Evolutionary conservation across 2,888 invertebrate genomes (phyloP).

Genomic region (Arge pagana): DNA sequence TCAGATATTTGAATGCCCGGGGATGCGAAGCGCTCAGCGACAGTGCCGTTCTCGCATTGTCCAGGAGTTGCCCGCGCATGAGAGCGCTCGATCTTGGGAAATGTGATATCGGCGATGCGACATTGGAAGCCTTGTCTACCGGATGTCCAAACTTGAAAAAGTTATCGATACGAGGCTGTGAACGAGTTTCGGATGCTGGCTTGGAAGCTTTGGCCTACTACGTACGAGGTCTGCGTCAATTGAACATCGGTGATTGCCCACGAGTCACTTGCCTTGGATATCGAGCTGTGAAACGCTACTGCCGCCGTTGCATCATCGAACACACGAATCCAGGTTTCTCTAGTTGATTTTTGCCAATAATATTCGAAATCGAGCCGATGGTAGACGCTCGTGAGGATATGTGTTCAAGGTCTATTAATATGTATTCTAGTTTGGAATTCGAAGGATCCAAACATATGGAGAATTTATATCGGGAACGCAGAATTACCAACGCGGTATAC

Average conservation of each 20-base stretch:
- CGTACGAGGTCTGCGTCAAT: slow-evolving; percentile 85
- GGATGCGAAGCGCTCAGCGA: slow-evolving; percentile 95
- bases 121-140: slow-evolving; percentile 82
- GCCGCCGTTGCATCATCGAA: slow-evolving; percentile 90
- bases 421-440: too few relatives aligned
- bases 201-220: slow-evolving; percentile 87
- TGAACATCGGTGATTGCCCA: slow-evolving; percentile 92
- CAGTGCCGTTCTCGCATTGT: slow-evolving; percentile 84
- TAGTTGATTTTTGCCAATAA: slow-evolving; percentile 36
- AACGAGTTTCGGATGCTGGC: slow-evolving; percentile 87
- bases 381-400: too few relatives aligned
- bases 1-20: slow-evolving; percentile 87
- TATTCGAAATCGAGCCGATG: too few relatives aligned
- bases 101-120: slow-evolving; percentile 91
- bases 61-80: slow-evolving; percentile 82
- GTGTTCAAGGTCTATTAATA: too few relatives aligned
- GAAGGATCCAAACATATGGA: too few relatives aligned
- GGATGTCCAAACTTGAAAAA: slow-evolving; percentile 91
- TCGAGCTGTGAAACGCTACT: slow-evolving; percentile 88
- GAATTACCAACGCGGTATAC: too few relatives aligned
- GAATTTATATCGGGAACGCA: too few relatives aligned
- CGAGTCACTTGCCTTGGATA: slow-evolving; percentile 84
- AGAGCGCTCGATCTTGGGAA: slow-evolving; percentile 90
- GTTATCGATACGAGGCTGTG: slow-evolving; percentile 87
- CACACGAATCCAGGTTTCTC: slow-evolving; percentile 95